Percentiles rank a stretch among this genome's conserved stretches.
phyloP scores from a whole-genome alignment of 2,113 vertebrate genomes.

The Alethe castanea region DNA sequence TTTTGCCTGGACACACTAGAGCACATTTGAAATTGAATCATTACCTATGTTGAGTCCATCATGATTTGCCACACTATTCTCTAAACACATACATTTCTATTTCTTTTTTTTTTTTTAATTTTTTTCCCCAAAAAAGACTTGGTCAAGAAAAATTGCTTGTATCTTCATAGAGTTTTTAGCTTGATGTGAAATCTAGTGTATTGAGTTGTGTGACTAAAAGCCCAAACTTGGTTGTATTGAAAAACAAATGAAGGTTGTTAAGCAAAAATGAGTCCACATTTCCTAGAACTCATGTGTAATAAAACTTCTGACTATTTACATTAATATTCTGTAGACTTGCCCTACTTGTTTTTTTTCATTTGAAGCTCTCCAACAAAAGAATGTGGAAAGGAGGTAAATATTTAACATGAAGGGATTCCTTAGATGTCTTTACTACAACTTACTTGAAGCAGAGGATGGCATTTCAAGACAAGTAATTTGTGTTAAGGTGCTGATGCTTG shows the following conservation, averaged over 20 bases:
- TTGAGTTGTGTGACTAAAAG: neutral
- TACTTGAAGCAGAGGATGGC: neutral
- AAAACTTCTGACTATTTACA: neutral
- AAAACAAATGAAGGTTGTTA: neutral
- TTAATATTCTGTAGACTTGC: neutral
- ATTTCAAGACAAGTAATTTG: neutral
- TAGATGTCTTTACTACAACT: neutral
- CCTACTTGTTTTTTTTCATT: neutral
- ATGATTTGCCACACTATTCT: neutral
- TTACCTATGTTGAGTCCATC: neutral
- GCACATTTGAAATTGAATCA: neutral
- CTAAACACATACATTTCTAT: neutral
- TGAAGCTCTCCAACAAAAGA: neutral
- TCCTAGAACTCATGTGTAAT: neutral
- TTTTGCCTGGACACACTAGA: neutral
- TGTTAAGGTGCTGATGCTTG: neutral
- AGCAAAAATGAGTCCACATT: neutral
- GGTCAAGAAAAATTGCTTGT: too few relatives aligned
- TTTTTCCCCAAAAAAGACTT: too few relatives aligned
- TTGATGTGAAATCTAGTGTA: neutral
- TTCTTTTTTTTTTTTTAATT: too few relatives aligned
- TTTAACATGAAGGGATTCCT: neutral
- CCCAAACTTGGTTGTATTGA: neutral
- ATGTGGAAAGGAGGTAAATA: slow-evolving; percentile 14
- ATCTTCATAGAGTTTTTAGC: neutral